Base-by-base conservation (phyloP, 2,888 invertebrate species). In the Urechis unicinctus region DNA sequence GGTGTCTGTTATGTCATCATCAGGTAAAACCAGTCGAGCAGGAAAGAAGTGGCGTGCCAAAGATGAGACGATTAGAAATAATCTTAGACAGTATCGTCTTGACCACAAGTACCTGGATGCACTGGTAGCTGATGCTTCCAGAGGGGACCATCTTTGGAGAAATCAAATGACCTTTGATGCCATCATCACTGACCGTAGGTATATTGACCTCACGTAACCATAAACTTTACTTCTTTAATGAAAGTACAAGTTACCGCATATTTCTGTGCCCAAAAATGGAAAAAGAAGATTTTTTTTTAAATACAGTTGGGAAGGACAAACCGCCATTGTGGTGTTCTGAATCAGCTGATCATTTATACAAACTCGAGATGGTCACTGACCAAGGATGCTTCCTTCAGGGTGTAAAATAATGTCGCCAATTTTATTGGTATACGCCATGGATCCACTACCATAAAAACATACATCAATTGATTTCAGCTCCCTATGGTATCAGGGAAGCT, bases 401-500 rank as follows among this genome's bases (percentile, higher is more conserved):
- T n/a, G n/a, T n/a, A n/a, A n/a, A n/a, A n/a, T n/a, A n/a, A n/a
- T n/a, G n/a, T n/a, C n/a, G n/a, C n/a, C n/a, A n/a, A n/a, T n/a
- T n/a, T n/a, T n/a, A n/a, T n/a, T n/a, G n/a, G n/a, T n/a, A n/a
- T n/a, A n/a, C n/a, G n/a, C n/a, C n/a, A n/a, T n/a, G n/a, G n/a
- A n/a, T n/a, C n/a, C n/a, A n/a, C n/a, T n/a, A n/a, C n/a, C n/a
- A n/a, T n/a, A n/a, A n/a, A n/a, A n/a, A n/a, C n/a, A n/a, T n/a
- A n/a, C n/a, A n/a, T n/a, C n/a, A n/a, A n/a, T 53, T 56, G 71
- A 55, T 71, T 81, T 1, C 72, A 95, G 96, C 97, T 25, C 98
- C 98, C 0, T 98, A 98, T 80, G 98, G 98, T 30, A 91, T 98
- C 28, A 82, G 98, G 60, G 98, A 98, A 80, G 85, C 94, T 1